Percentiles rank a stretch among this genome's conserved stretches.
These are phyloP conservation scores for Xenops minutus DNA, from an alignment of 2,797 vertebrate species.

Conservation along the genomic window DNA sequence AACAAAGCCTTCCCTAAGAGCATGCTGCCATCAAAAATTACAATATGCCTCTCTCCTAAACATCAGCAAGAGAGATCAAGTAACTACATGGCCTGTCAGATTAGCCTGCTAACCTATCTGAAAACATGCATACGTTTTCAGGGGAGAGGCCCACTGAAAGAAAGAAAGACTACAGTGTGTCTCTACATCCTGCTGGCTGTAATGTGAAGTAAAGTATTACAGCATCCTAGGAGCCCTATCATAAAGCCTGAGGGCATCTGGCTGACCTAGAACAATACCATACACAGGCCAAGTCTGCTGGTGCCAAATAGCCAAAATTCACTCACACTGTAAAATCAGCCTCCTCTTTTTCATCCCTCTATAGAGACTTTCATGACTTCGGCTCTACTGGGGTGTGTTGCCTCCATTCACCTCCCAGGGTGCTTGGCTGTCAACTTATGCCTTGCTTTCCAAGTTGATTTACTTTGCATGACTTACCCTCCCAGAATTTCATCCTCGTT, in stretches of 20 bases:
- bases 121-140: neutral
- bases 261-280: neutral
- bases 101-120: neutral
- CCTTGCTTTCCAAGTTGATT: neutral
- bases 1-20: neutral
- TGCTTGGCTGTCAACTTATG: neutral
- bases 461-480: slow-evolving; percentile 82
- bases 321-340: neutral
- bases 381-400: neutral
- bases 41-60: neutral
- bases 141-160: neutral
- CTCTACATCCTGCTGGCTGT: neutral
- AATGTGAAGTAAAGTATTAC: neutral
- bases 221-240: neutral
- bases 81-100: neutral
- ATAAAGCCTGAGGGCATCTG: neutral
- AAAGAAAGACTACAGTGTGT: neutral
- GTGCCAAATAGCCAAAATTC: neutral
- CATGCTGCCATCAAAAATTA: neutral
- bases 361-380: neutral
- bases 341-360: neutral
- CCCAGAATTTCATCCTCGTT: slow-evolving; percentile 88
- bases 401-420: neutral
- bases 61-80: neutral
- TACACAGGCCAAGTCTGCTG: neutral